A percentile compares a stretch with the other conserved stretches of the same genome.
Evolutionary conservation across 2,797 vertebrate species (phyloP).

Genomic region (Melanotaenia maccullochi): DNA sequence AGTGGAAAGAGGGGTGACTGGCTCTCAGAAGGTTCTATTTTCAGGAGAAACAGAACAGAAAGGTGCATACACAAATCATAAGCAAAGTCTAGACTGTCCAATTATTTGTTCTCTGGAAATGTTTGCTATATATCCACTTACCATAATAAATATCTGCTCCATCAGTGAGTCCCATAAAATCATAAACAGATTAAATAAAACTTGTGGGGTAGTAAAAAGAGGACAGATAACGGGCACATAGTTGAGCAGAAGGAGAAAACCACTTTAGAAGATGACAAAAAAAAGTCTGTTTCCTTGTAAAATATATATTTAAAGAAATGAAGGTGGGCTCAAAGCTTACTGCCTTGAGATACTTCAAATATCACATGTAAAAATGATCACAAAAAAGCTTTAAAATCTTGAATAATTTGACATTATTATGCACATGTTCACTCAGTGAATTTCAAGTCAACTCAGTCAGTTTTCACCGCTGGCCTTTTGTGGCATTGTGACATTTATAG

Average conservation of each 20-base stretch:
- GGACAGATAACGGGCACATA: neutral
- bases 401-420: neutral
- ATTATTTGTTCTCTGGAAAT: neutral
- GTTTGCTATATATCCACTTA: conserved; percentile 2
- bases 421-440: neutral
- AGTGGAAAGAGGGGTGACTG: conserved; percentile 73
- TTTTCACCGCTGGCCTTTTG: neutral
- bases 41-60: conserved; percentile 53
- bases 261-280: neutral
- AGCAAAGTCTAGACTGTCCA: neutral
- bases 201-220: neutral
- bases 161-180: neutral
- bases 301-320: neutral
- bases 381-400: too few relatives aligned
- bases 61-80: conserved; percentile 31
- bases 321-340: neutral
- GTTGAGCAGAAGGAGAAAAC: neutral
- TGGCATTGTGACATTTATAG: conserved; percentile 27
- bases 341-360: neutral
- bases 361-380: neutral
- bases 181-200: neutral
- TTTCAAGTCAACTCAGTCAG: neutral
- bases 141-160: neutral
- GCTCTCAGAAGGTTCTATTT: conserved; percentile 61
- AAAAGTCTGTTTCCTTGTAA: neutral